Evolutionary conservation across 2,888 invertebrate species (phyloP), one percentile per base, ranked within the genome.

Genomic region (Trachelus iudaicus): DNA sequence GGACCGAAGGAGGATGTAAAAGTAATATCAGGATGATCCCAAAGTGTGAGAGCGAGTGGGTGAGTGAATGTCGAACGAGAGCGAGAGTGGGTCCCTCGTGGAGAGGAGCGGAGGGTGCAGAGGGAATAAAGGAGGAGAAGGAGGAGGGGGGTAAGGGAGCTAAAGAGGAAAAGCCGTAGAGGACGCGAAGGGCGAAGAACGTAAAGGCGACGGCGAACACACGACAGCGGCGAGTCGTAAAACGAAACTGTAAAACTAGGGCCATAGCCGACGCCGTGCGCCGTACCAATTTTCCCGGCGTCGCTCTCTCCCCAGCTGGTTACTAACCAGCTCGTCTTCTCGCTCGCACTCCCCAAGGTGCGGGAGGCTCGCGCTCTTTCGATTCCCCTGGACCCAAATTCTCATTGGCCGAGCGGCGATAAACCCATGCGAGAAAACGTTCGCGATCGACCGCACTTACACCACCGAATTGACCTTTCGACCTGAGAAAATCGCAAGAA

Each of bases 151-250:
- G 30, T 71, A 71, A 35, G 69, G 23, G 40, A 12, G n/a, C 75
- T n/a, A n/a, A n/a, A 68, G 13, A 34, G 34, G 40, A 69, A 76
- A 80, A 77, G 80, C 81, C 86, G 87, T 84, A 85, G 83, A 83
- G 85, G 84, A n/a, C 37, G 37, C 74, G 76, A 69, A 76, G 73
- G 68, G 34, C 69, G 79, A 73, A 74, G 40, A 73, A 73, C 73
- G 79, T 76, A 76, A 76, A 87, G 85, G 86, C 85, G 85, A 89
- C 88, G 86, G 86, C 84, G 88, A 88, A 85, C 87, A 81, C 87
- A 87, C 85, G 86, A 88, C 89, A 88, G 84, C 86, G 85, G 85
- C 85, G 86, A 87, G 88, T 90, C 89, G 87, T 89, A 89, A 89
- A 90, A 87, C 84, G 84, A 87, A 85, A 88, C 88, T 88, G 87